Evolutionary conservation across 1,140 invertebrate genomes (phyloP), one percentile per base, ranked within the genome.

Genomic region (Scaptomyza montana): DNA sequence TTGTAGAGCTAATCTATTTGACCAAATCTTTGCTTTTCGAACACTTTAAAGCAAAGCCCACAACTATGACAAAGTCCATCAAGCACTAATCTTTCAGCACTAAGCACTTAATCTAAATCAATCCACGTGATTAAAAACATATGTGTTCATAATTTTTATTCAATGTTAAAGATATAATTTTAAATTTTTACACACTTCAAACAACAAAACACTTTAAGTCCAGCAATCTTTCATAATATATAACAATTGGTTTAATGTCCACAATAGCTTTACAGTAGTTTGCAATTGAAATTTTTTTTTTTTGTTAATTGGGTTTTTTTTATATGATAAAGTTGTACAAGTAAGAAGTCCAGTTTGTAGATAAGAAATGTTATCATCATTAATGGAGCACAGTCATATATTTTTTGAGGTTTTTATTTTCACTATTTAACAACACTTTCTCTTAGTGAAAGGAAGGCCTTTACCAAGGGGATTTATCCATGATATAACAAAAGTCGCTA

Each of bases 281-380:
- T n/a, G n/a, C 5, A 43, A 12, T 43, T 43, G 39, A 43, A 12
- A 43, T 33, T 33, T 33, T 36, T 36, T 8, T 36, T 36, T n/a
- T n/a, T 3, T 5, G 12, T 12, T n/a, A n/a, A n/a, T 41, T 30
- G 50, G 2, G 33, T 9, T 33, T 16, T 51, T 30, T 28, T 33
- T 33, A n/a, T 13, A 4, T 12, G 50, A 33, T 51, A 51, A 16
- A 16, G 6, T 8, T 36, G 19, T 10, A 25, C 21, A 50, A 66
- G 0, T 46, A 12, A 55, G 41, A 25, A 25, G 21, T 25, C 21
- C 25, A n/a, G 28, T 41, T 9, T 0, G 9, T 2, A 46, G 57
- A 63, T 69, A 69, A 55, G 21, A 13, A 60, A 25, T 9, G 30
- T 67, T 61, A 41, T 69, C 30, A 30, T 9, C 30, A 30, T 33